A percentile compares a stretch with the other conserved stretches of the same genome.
These are phyloP conservation scores for Linyphia triangularis DNA, from an alignment of 2,888 invertebrate genomes.

Conservation along the genomic window DNA sequence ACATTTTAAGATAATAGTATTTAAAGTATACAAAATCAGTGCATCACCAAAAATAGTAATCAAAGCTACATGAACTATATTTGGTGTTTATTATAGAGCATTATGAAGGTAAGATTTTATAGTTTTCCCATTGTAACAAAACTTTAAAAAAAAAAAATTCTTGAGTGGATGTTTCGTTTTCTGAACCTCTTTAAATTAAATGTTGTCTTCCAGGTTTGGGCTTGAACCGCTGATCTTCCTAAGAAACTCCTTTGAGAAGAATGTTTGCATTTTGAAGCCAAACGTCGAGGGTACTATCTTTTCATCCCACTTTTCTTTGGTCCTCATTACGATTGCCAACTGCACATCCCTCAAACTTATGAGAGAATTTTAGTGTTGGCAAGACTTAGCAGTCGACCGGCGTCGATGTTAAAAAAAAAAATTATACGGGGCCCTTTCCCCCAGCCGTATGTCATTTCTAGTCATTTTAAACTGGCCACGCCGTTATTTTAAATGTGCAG, in stretches of 20 bases:
- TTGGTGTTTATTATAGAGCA: too few species aligned
- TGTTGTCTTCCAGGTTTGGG: slow-evolving; percentile 41
- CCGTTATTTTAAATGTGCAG: too few species aligned
- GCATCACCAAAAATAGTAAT: too few species aligned
- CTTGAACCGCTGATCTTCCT: slow-evolving; percentile 3
- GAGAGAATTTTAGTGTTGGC: slow-evolving; percentile 43
- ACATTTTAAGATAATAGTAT: too few species aligned
- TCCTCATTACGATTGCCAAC: slow-evolving; percentile 25
- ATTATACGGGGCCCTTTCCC: background rate
- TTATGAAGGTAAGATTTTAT: too few species aligned
- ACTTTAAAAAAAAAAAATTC: background rate
- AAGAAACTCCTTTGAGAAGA: background rate
- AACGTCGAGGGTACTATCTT: slow-evolving; percentile 42
- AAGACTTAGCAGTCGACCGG: slow-evolving; percentile 40
- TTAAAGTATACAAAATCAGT: too few species aligned
- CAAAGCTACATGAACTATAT: too few species aligned
- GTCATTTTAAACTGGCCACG: slow-evolving; percentile 47
- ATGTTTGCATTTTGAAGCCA: slow-evolving; percentile 41
- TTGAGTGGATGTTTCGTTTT: too few species aligned
- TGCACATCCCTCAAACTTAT: slow-evolving; percentile 34
- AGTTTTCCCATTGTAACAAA: too few species aligned
- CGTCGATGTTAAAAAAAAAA: slow-evolving; percentile 20
- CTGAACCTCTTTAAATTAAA: background rate
- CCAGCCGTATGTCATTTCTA: slow-evolving; percentile 11
- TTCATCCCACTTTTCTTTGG: slow-evolving; percentile 19